phyloP scores from a whole-genome alignment of 1,140 invertebrate genomes.

The Lepidurus couesii region DNA sequence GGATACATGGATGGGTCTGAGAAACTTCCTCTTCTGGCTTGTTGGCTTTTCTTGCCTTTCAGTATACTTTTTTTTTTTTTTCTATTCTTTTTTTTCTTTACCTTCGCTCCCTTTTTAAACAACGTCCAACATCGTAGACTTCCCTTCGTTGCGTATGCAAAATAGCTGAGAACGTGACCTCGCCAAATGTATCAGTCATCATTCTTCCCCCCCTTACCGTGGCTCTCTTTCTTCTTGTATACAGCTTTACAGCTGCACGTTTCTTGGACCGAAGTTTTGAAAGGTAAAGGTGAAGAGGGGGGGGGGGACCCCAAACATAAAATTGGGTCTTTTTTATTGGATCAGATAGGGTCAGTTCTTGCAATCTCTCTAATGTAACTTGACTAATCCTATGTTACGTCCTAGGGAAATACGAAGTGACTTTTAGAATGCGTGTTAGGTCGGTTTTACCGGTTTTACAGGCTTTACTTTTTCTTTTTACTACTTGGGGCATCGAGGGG shows the following conservation, averaged over 20 bases:
- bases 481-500: background rate
- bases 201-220: background rate
- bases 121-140: background rate
- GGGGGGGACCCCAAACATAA: background rate
- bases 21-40: constrained; percentile 6
- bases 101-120: background rate
- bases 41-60: background rate
- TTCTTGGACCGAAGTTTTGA: background rate
- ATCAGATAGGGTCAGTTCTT: constrained; percentile 15
- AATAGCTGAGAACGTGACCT: background rate
- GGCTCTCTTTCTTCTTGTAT: background rate
- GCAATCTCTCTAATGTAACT: constrained; percentile 19
- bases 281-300: constrained; percentile 6
- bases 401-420: background rate
- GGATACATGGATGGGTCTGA: background rate
- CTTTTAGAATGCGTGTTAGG: background rate
- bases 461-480: constrained; percentile 6
- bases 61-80: background rate
- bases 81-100: background rate
- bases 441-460: background rate
- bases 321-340: background rate
- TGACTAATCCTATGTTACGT: background rate
- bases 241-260: constrained; percentile 9
- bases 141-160: constrained; percentile 7
- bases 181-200: constrained; percentile 10